Conservation (phyloP, 2,888 invertebrate species). For the Aspidapion aeneum region DNA sequence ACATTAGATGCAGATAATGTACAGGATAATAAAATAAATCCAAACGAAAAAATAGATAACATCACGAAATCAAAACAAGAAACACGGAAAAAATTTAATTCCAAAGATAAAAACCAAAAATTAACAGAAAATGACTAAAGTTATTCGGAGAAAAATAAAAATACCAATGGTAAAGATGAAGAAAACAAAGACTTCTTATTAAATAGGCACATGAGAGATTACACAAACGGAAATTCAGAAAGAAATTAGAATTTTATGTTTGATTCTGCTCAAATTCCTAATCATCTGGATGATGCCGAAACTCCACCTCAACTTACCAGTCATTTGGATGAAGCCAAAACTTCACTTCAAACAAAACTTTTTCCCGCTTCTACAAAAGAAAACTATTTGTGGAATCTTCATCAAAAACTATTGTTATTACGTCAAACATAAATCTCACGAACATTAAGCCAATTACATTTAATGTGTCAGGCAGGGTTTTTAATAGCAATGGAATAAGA, state of each 20-base stretch:
- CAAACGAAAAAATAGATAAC: not conserved
- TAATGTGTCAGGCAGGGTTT: not conserved
- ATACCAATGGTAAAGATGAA: not conserved
- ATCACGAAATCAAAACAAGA: not conserved
- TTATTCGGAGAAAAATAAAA: not conserved
- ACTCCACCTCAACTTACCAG: not conserved
- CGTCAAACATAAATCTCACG: not conserved
- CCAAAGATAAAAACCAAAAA: not conserved
- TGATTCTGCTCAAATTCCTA: not conserved
- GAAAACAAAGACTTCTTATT: not conserved
- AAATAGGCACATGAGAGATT: not conserved
- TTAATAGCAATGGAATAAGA: not conserved
- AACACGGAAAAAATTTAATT: not conserved
- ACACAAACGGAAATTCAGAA: not conserved
- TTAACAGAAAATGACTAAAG: not conserved
- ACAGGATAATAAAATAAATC: not conserved
- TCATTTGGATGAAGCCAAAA: not conserved
- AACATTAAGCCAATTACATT: not conserved
- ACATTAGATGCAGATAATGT: not conserved
- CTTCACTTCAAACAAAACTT: not conserved
- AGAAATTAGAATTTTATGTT: not conserved
- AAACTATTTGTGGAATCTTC: not conserved
- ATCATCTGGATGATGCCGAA: not conserved
- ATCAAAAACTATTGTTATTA: not conserved
- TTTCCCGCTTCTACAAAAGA: not conserved